A percentile compares a stretch with the other conserved stretches of the same genome.
Conservation (phyloP, 2,113 vertebrate genomes). For the Cervus canadensis region DNA sequence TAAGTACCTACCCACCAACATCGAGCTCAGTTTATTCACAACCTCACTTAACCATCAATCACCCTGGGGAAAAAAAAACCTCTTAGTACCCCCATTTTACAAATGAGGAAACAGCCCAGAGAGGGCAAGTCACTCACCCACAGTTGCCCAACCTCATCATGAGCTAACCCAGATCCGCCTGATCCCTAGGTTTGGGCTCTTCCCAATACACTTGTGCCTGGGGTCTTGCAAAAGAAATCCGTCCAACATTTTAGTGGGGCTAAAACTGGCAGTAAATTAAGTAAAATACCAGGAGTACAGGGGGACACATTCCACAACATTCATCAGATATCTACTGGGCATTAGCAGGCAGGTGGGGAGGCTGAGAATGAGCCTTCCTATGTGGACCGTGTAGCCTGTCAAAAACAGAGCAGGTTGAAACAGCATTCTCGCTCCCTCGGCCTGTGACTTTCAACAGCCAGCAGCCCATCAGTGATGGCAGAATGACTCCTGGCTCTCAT, state of each 20-base stretch:
- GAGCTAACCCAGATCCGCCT: neutral
- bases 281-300: neutral
- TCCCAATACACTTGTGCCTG: neutral
- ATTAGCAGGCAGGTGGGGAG: neutral
- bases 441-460: neutral
- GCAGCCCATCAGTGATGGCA: neutral
- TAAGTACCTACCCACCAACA: neutral
- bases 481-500: neutral
- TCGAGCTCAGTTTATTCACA: neutral
- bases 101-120: neutral
- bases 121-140: neutral
- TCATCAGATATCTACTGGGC: neutral
- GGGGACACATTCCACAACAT: neutral
- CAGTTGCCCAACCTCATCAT: neutral
- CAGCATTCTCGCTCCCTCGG: neutral
- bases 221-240: neutral
- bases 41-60: neutral
- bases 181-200: neutral
- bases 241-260: too few relatives aligned
- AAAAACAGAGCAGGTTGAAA: neutral
- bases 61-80: neutral
- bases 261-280: neutral
- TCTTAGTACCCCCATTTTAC: neutral
- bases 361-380: neutral
- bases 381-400: neutral